Evolutionary conservation across 2,797 vertebrate genomes (phyloP).

Genomic region (Amniataba percoides): DNA sequence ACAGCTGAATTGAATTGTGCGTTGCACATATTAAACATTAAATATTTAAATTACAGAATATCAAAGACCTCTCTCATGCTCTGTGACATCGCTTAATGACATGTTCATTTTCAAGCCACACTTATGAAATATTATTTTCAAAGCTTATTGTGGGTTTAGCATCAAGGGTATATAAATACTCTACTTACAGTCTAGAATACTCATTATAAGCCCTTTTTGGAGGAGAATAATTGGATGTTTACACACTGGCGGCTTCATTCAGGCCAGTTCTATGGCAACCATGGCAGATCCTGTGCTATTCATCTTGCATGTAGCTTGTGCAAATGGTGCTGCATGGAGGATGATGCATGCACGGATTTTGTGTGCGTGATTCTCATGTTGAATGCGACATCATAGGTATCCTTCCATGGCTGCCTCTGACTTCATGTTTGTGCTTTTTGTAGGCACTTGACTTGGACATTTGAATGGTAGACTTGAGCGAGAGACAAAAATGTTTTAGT

Average conservation of each 20-base stretch:
- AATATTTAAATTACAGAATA: constrained; percentile 16
- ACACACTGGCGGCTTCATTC: constrained; percentile 11
- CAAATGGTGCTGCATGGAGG: not conserved
- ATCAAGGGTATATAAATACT: constrained; percentile 43
- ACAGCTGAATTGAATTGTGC: constrained; percentile 3
- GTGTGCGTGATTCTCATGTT: not conserved
- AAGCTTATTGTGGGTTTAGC: constrained; percentile 41
- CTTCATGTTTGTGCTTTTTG: not conserved
- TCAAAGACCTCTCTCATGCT: not conserved
- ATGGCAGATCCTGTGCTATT: constrained; percentile 7
- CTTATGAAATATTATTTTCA: constrained; percentile 43
- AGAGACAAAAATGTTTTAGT: no score
- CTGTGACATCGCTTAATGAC: constrained; percentile 4
- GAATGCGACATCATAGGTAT: not conserved
- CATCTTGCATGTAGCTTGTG: not conserved
- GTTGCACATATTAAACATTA: not conserved
- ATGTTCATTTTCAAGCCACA: constrained; percentile 35
- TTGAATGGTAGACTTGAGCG: not conserved
- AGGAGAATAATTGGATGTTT: constrained; percentile 48
- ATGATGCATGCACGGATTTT: constrained; percentile 5
- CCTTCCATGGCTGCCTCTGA: not conserved
- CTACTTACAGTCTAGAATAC: constrained; percentile 20
- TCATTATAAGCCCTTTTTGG: constrained; percentile 43
- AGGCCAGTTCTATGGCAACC: constrained; percentile 36
- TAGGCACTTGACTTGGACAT: not conserved